Evolutionary conservation across 2,113 vertebrate species (phyloP), one percentile per base, ranked within the genome.

Genomic region (Scolopax mira): DNA sequence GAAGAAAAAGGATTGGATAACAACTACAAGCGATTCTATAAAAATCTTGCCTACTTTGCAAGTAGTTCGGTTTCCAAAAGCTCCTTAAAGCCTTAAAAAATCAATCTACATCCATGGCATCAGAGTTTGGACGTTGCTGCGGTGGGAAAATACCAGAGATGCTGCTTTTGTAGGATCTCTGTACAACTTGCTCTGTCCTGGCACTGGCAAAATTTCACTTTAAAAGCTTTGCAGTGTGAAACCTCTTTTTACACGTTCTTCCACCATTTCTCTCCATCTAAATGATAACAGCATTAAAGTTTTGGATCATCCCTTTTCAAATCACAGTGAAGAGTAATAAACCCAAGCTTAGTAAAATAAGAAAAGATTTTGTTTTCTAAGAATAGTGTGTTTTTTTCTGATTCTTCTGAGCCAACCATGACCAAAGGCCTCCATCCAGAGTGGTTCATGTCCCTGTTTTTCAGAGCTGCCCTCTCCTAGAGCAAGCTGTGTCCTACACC

Each of bases 21-120:
- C 23, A 51, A 75, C 58, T 46, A 27, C 41, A 83, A 48, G 18
- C 2, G 2, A 57, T 67, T 69, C 79, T 51, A 37, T 41, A 19
- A 74, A 90, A 87, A 35, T 3, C 11, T 25, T 48, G 11, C 72
- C 94, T 42, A 4, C 24, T 77, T 85, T 70, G 35, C 35, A 51
- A 3, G 44, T 39, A 31, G 6, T 52, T 88, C 0, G 1, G 28
- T 78, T 95, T 81, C 88, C 79, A 92, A 90, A 69, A 72, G 22
- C 64, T 66, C 60, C 65, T 77, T 85, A 77, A 89, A 94, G 64
- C 74, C 88, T 77, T 90, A 73, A 69, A 88, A 96, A 94, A 84
- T 88, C 69, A 24, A 79, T 90, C 88, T 55, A 33, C 17, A 13
- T 48, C 46, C 52, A 13, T 64, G 60, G 70, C 79, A 64, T 85